Evolutionary conservation across 1,140 invertebrate genomes (phyloP).

Genomic region (Ostrea edulis): DNA sequence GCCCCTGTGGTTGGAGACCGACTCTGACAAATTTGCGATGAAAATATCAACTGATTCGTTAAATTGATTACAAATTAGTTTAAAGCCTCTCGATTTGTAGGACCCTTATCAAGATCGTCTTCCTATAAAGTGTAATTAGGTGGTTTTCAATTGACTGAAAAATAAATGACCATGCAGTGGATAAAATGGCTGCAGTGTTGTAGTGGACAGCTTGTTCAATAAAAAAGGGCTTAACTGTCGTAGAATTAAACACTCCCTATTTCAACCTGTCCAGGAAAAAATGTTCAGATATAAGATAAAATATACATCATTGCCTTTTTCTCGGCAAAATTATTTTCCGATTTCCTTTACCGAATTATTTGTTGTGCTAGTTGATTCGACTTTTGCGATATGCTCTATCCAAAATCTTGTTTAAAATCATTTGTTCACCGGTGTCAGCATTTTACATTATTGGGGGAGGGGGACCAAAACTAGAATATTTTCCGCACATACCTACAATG

Average conservation of each 20-base stretch:
- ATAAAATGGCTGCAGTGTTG: conserved; percentile 8
- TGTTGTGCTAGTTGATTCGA: neutral
- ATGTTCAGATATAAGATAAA: neutral
- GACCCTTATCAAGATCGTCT: conserved; percentile 47
- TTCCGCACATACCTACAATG: too few relatives aligned
- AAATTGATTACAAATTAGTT: conserved; percentile 55
- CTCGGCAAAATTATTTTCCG: neutral
- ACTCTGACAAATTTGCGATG: conserved; percentile 51
- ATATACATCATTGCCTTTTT: neutral
- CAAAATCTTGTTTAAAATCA: too few relatives aligned
- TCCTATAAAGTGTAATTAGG: conserved; percentile 28
- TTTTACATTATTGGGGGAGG: too few relatives aligned
- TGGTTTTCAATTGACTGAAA: conserved; percentile 4
- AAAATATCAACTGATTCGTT: conserved; percentile 52
- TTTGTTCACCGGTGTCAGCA: too few relatives aligned
- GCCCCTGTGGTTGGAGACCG: conserved; percentile 36
- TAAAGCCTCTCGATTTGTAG: conserved; percentile 50
- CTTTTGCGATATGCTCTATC: neutral
- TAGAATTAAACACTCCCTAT: neutral
- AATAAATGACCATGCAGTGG: conserved; percentile 14
- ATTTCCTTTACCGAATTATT: neutral
- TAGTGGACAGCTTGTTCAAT: conserved; percentile 3
- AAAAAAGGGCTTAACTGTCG: neutral
- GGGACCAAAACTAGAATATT: too few relatives aligned
- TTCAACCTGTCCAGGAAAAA: neutral